Percentiles rank a stretch among this genome's conserved stretches.
Evolutionary conservation across 2,888 invertebrate genomes (phyloP).

Genomic region (Drosophila eohydei): DNA sequence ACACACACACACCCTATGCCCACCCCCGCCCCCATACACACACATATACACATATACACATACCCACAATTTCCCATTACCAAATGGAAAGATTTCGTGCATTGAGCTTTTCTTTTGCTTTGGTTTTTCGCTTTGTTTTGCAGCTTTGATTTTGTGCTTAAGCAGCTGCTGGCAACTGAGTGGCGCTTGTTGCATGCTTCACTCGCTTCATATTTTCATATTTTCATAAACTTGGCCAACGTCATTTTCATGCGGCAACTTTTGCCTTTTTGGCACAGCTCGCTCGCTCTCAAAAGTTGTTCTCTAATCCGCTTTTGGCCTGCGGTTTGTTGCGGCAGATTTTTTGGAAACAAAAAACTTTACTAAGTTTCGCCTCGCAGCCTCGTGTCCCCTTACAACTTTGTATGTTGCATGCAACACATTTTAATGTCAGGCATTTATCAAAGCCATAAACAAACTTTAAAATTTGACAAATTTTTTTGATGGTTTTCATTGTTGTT

Average conservation of each 20-base stretch:
- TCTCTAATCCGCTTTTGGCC: conserved; percentile 56
- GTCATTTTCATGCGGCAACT: conserved; percentile 39
- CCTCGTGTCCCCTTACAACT: conserved; percentile 27
- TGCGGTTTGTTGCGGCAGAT: conserved; percentile 52
- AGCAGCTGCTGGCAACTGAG: conserved; percentile 27
- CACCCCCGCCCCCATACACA: too few species aligned
- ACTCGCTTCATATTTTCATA: conserved; percentile 31
- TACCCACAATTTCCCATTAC: conserved; percentile 50
- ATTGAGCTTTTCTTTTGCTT: conserved; percentile 17
- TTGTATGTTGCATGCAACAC: conserved; percentile 32
- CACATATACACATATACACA: background rate
- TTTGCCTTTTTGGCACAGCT: conserved; percentile 12
- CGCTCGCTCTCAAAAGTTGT: conserved; percentile 10
- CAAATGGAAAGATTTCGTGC: conserved; percentile 43
- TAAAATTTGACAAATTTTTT: conserved; percentile 24
- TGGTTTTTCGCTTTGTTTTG: conserved; percentile 15
- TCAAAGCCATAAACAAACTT: conserved; percentile 42
- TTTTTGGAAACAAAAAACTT: conserved; percentile 31
- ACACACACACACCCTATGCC: background rate
- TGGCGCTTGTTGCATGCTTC: conserved; percentile 33
- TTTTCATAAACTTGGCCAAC: conserved; percentile 53
- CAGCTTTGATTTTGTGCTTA: conserved; percentile 43
- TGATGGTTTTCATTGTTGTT: background rate
- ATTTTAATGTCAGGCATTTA: conserved; percentile 38
- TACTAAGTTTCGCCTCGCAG: conserved; percentile 27